These are phyloP conservation scores for Eudyptes chrysolophus DNA, from an alignment of 2,113 vertebrate genomes.

Conservation along the genomic window DNA sequence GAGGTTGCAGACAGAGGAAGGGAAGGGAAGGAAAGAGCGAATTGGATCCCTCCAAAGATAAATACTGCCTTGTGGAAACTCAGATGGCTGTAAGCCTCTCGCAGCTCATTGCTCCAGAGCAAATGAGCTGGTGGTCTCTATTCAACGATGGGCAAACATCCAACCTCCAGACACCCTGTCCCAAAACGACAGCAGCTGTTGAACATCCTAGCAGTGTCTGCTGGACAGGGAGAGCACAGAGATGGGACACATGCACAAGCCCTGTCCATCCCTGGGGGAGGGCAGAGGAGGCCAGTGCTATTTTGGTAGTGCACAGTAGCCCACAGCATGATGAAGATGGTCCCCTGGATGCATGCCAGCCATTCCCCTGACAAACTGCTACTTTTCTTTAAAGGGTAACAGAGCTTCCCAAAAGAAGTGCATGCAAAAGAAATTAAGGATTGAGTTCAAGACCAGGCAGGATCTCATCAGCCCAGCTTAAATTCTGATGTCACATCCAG, in stretches of 20 bases:
- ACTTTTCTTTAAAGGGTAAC: not conserved
- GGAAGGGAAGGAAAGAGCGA: not conserved
- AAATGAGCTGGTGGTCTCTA: not conserved
- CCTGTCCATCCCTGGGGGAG: not conserved
- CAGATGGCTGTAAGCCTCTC: not conserved
- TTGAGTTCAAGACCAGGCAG: not conserved
- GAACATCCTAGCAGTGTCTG: rapidly evolving
- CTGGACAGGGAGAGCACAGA: not conserved
- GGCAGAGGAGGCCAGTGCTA: not conserved
- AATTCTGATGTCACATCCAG: not conserved
- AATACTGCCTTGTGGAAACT: not conserved
- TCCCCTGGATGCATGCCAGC: not conserved
- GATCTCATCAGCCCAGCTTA: not conserved
- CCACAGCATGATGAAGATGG: not conserved
- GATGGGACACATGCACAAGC: not conserved
- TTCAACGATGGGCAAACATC: not conserved
- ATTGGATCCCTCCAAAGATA: not conserved
- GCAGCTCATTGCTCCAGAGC: not conserved
- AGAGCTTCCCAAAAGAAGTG: not conserved
- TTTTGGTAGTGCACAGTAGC: not conserved
- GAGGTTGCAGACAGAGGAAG: rapidly evolving
- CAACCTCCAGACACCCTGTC: not conserved
- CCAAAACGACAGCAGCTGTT: rapidly evolving
- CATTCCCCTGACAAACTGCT: not conserved
- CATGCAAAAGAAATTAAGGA: not conserved